Base-by-base conservation (phyloP, 2,113 vertebrate species). In the Choloepus hoffmanni region DNA sequence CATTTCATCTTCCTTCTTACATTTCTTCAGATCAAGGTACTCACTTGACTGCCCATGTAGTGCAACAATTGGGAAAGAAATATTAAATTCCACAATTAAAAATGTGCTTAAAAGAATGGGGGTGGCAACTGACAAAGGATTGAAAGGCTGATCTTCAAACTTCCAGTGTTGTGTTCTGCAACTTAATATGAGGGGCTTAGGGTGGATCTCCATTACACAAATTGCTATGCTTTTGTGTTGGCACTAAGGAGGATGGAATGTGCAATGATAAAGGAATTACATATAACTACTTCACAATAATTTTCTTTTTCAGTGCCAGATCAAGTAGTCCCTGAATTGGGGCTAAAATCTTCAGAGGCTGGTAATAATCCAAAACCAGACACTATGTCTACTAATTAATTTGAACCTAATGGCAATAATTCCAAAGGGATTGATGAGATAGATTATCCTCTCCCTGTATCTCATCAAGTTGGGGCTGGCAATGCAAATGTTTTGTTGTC, bases 371-470 rank as follows among this genome's bases (percentile, higher is more conserved):
- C n/a, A 48, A 50, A 92, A 36, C 4, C 65, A 67, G 30, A 6
- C 50, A 53, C 16, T 40, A 33, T 60, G 23, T 53, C 24, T 53
- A 36, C 36, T 50, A 50, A 77, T 84, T 40, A 88, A 83, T 67
- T 50, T 68, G 26, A 83, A 84, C 26, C 21, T 84, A 89, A 78
- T 79, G 65, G 55, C 55, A 90, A 90, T 93, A 95, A 21, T 70
- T 65, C 15, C 67, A 76, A 53, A 81, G 5, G 30, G 26, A 55
- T n/a, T 86, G 43, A 55, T 79, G 24, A 30, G 9, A 23, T 79
- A 8, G 14, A 81, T 60, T n/a, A 30, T 76, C 67, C 48, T 50
- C 48, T 50, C 11, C 48, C 48, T 62, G 26, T 3, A 60, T 68
- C n/a, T 89, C 48, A 50, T 50, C 48, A 50, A 50, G 48, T 50